Evolutionary conservation across 2,113 vertebrate genomes (phyloP).

Genomic region (Apeltes quadracus): DNA sequence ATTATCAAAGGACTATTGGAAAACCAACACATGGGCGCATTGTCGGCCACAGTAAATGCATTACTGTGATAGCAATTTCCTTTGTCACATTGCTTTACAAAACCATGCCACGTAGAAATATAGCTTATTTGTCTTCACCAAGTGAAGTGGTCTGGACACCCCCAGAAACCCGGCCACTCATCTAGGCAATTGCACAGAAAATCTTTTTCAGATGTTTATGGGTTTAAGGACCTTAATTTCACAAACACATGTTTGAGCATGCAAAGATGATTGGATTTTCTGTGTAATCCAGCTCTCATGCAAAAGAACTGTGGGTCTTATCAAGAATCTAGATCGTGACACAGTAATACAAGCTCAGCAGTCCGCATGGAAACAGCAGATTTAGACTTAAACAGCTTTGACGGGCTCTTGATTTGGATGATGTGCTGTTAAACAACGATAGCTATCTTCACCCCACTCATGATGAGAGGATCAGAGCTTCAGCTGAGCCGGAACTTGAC

Average conservation of each 20-base stretch:
- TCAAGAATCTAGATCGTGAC: conserved; percentile 40
- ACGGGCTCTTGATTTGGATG: conserved; percentile 36
- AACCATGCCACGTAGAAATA: conserved; percentile 8
- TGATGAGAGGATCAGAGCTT: conserved; percentile 61
- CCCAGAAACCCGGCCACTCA: conserved; percentile 86
- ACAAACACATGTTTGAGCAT: conserved; percentile 12
- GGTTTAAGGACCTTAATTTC: conserved; percentile 23
- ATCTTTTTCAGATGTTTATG: conserved; percentile 26
- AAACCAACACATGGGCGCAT: conserved; percentile 46
- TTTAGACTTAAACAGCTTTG: conserved; percentile 57
- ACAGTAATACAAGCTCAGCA: conserved; percentile 24
- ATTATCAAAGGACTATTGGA: conserved; percentile 55
- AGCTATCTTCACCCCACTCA: conserved; percentile 41
- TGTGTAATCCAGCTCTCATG: conserved; percentile 58
- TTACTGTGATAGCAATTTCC: conserved; percentile 49
- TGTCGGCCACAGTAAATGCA: conserved; percentile 50
- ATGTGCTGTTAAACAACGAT: conserved; percentile 40
- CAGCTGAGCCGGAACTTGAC: conserved; percentile 19
- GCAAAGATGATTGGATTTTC: conserved; percentile 49
- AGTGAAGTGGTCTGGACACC: conserved; percentile 85
- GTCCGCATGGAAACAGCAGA: conserved; percentile 45
- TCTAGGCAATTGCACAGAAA: conserved; percentile 57
- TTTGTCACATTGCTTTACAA: conserved; percentile 25
- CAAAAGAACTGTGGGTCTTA: conserved; percentile 43
- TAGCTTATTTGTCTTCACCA: conserved; percentile 5